Percentiles rank a stretch among this genome's conserved stretches.
These are phyloP conservation scores for Indri indri DNA, from an alignment of 2,113 vertebrate species.

Conservation along the genomic window DNA sequence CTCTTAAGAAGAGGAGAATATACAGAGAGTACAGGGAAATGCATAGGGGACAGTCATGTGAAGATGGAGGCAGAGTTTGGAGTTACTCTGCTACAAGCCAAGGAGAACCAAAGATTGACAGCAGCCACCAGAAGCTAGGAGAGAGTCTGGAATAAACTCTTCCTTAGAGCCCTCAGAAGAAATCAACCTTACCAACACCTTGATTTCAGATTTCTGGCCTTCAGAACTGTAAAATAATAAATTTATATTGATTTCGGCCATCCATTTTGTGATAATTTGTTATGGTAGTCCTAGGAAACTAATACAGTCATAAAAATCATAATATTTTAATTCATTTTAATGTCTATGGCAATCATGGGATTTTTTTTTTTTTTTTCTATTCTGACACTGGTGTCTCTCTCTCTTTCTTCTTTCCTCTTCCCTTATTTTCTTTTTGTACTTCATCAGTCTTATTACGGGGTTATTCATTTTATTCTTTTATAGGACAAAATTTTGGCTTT, in stretches of 20 bases:
- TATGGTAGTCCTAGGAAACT: not conserved
- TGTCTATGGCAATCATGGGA: not conserved
- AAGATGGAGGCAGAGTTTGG: not conserved
- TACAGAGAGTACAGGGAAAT: not conserved
- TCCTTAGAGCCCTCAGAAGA: not conserved
- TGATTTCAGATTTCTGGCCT: not conserved
- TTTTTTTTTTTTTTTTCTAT: not conserved
- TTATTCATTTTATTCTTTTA: not conserved
- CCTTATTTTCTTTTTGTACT: too few species aligned
- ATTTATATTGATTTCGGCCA: not conserved
- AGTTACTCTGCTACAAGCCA: not conserved
- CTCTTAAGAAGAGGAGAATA: not conserved
- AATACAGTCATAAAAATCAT: not conserved
- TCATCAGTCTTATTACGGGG: not conserved
- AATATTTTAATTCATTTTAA: not conserved
- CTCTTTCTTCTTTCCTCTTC: not conserved
- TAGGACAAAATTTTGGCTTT: not conserved
- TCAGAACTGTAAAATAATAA: not conserved
- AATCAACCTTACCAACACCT: not conserved
- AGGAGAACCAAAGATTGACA: not conserved
- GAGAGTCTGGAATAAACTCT: not conserved
- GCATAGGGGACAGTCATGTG: accelerated
- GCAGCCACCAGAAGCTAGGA: not conserved
- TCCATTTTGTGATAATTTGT: not conserved
- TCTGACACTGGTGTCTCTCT: not conserved